Percentiles rank a stretch among this genome's conserved stretches.
phyloP scores from a whole-genome alignment of 2,113 vertebrate genomes.

The Abramis brama region DNA sequence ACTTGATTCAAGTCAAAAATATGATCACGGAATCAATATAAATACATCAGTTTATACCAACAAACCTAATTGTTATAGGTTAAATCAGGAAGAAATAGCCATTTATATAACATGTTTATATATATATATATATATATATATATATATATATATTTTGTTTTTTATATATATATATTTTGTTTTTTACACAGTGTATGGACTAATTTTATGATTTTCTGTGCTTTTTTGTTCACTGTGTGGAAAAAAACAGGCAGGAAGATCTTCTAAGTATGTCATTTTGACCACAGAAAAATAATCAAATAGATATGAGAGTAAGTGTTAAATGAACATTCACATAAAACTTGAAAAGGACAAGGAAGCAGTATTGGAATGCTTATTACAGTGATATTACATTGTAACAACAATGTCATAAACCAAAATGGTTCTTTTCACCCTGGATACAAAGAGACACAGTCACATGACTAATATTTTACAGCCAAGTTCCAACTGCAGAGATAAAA shows the following conservation, averaged over 20 bases:
- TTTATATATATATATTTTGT: too few relatives aligned
- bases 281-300: background rate
- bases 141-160: too few relatives aligned
- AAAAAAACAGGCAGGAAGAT: background rate
- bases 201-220: background rate
- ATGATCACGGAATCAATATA: background rate
- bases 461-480: background rate
- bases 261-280: background rate
- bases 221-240: background rate
- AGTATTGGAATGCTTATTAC: background rate
- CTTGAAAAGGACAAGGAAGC: background rate
- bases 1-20: background rate
- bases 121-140: too few relatives aligned
- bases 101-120: too few relatives aligned
- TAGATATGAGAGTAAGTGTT: background rate
- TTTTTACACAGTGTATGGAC: background rate
- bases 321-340: background rate
- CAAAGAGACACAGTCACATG: background rate
- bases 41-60: background rate
- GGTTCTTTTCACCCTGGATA: background rate
- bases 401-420: background rate
- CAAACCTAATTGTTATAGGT: too few relatives aligned
- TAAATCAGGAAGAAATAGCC: too few relatives aligned
- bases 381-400: background rate
- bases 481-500: slow-evolving; percentile 19